These are phyloP conservation scores for Masnerella sp. DNA, from an alignment of 2,888 invertebrate species.

Conservation along the genomic window DNA sequence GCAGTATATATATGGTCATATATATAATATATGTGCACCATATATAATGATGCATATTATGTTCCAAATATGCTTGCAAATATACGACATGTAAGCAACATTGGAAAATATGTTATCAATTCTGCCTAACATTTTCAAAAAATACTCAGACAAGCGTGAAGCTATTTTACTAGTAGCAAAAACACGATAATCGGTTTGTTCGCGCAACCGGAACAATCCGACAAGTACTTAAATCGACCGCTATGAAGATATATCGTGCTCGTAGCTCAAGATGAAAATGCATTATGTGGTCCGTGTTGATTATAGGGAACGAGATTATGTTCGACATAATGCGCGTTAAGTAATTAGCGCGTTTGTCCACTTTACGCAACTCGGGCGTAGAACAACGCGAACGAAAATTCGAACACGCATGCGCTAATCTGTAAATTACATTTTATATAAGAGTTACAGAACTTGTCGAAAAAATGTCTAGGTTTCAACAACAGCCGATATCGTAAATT, in stretches of 20 bases:
- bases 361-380: constrained; percentile 20
- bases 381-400: constrained; percentile 13
- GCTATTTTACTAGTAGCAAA: too few relatives aligned
- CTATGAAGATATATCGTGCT: constrained; percentile 1
- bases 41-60: too few relatives aligned
- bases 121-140: too few relatives aligned
- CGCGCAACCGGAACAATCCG: constrained; percentile 13
- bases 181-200: constrained; percentile 18
- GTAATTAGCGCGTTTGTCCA: constrained; percentile 33
- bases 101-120: too few relatives aligned
- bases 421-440: constrained; percentile 4
- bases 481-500: too few relatives aligned
- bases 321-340: constrained; percentile 11
- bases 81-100: too few relatives aligned
- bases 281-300: constrained; percentile 12
- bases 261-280: constrained; percentile 17
- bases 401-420: neutral
- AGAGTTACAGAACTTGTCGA: constrained; percentile 6
- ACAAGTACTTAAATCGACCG: constrained; percentile 2
- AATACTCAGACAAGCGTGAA: too few relatives aligned
- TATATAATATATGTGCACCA: too few relatives aligned
- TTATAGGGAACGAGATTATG: constrained; percentile 18
- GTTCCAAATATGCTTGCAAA: too few relatives aligned
- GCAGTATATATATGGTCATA: too few relatives aligned
- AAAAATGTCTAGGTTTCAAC: too few relatives aligned